These are phyloP conservation scores for Chymomyza procnemis DNA, from an alignment of 2,888 invertebrate genomes.

Conservation along the genomic window DNA sequence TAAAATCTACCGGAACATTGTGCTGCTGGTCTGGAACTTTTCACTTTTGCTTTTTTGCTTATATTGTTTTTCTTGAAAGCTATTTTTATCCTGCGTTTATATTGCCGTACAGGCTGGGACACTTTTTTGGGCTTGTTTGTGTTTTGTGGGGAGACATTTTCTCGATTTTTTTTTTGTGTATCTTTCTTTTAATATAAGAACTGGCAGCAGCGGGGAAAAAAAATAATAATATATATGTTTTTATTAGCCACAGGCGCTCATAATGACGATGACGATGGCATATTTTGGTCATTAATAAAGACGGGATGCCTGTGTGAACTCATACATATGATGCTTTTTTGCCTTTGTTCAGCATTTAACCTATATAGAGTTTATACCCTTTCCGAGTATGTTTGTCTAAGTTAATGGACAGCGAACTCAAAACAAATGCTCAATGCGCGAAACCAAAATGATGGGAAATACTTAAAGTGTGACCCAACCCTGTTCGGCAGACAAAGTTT, in stretches of 20 bases:
- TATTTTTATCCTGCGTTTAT: slow-evolving; percentile 54
- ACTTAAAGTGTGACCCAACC: not conserved
- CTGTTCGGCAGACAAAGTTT: not conserved
- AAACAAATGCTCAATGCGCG: no score
- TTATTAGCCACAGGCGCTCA: slow-evolving; percentile 52
- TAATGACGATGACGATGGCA: not conserved
- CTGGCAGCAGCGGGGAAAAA: slow-evolving; percentile 50
- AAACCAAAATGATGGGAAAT: not conserved
- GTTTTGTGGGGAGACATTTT: slow-evolving; percentile 5
- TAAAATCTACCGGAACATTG: slow-evolving; percentile 59
- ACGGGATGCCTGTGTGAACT: not conserved
- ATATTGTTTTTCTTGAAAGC: slow-evolving; percentile 22
- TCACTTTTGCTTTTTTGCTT: slow-evolving; percentile 57
- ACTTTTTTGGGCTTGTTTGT: slow-evolving; percentile 37
- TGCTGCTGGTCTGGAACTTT: slow-evolving; percentile 36
- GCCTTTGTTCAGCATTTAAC: not conserved
- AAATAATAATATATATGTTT: slow-evolving; percentile 64
- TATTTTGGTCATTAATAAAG: not conserved
- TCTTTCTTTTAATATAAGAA: slow-evolving; percentile 53
- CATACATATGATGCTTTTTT: not conserved
- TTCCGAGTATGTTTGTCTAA: no score
- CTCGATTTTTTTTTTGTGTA: not conserved
- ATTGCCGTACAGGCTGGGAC: slow-evolving; percentile 38
- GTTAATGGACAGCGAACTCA: not conserved
- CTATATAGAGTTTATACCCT: not conserved